phyloP scores from a whole-genome alignment of 1,140 invertebrate genomes.

The Platyscapa corneri region DNA sequence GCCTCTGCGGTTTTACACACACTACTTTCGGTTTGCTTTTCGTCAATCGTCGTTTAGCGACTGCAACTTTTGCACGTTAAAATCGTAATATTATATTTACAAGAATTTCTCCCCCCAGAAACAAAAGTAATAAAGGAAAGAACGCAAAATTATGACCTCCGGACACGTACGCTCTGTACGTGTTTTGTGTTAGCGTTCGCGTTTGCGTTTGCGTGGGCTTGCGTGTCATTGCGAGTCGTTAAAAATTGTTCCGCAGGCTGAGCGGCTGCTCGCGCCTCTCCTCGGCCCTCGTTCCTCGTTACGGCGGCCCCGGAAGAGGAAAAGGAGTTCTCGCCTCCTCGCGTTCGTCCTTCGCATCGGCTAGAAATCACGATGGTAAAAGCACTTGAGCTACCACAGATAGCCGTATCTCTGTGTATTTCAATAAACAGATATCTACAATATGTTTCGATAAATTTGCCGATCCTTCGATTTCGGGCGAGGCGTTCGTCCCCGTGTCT shows the following conservation, averaged over 20 bases:
- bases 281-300: not conserved
- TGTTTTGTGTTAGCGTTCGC: no score
- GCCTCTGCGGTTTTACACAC: conserved; percentile 21
- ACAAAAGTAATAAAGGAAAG: not conserved
- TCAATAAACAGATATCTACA: conserved; percentile 70
- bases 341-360: not conserved
- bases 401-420: conserved; percentile 66
- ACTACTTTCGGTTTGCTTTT: not conserved
- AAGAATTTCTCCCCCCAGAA: not conserved
- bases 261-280: not conserved
- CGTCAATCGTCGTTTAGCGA: conserved; percentile 13
- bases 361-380: conserved; percentile 69
- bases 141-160: not conserved
- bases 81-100: conserved; percentile 48
- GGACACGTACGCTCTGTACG: not conserved
- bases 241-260: not conserved
- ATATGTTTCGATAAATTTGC: conserved; percentile 68
- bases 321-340: not conserved
- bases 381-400: conserved; percentile 71
- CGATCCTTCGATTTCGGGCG: not conserved
- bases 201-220: no score
- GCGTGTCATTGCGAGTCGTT: not conserved
- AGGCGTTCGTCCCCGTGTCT: not conserved
- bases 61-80: conserved; percentile 39
- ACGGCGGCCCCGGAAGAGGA: conserved; percentile 21